A percentile compares a stretch with the other conserved stretches of the same genome.
Evolutionary conservation across 2,797 vertebrate species (phyloP).

Genomic region (Spheniscus humboldti): DNA sequence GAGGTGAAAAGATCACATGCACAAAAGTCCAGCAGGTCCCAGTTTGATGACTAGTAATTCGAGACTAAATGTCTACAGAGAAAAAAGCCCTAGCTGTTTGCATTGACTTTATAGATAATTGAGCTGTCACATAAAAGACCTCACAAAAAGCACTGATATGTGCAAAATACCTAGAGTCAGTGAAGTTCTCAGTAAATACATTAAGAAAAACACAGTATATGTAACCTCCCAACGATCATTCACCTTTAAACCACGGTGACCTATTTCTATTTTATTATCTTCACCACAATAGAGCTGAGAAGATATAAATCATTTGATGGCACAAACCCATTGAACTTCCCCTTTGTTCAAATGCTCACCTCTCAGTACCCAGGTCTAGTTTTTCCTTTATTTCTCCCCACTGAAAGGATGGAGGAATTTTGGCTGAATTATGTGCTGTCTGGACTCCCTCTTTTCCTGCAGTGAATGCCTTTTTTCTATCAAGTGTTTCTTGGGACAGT

Average conservation of each 20-base stretch:
- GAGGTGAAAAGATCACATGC: neutral
- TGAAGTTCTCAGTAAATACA: neutral
- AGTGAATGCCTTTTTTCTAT: neutral
- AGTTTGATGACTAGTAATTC: neutral
- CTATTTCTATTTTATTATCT: neutral
- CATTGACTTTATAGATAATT: neutral
- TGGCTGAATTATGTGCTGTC: neutral
- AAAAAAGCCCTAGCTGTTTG: neutral
- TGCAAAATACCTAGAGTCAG: neutral
- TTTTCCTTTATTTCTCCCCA: neutral
- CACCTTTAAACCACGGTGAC: neutral
- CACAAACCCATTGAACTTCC: neutral
- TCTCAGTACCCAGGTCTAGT: neutral
- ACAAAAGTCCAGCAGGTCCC: neutral
- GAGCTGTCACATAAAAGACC: neutral
- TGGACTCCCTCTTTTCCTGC: neutral
- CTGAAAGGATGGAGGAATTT: neutral
- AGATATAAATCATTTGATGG: neutral
- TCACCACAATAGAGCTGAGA: neutral
- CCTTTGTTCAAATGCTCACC: neutral
- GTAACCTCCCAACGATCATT: neutral
- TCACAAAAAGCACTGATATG: neutral
- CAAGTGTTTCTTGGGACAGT: neutral
- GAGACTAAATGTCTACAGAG: neutral
- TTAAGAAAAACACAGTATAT: neutral